Percentiles rank a stretch among this genome's conserved stretches.
Conservation (phyloP, 2,113 vertebrate genomes). For the Eidolon helvum region DNA sequence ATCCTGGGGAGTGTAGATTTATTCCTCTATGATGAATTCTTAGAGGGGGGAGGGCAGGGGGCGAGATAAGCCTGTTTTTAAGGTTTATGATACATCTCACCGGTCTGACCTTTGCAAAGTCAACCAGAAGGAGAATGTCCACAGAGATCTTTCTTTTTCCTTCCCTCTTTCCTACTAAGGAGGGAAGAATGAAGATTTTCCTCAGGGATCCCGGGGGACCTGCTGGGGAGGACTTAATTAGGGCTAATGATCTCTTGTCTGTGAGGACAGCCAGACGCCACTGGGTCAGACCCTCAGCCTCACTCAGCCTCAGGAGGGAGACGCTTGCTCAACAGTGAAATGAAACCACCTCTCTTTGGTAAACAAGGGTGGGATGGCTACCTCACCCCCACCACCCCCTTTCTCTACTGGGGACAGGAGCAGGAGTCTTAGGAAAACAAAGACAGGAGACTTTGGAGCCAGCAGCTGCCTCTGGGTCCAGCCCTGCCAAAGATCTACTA, state of each 20-base stretch:
- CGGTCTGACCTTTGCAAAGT: neutral
- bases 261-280: neutral
- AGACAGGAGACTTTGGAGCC: neutral
- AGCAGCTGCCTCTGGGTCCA: neutral
- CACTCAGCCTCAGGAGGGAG: neutral
- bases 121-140: neutral
- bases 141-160: neutral
- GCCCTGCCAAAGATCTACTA: neutral
- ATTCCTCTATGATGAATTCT: neutral
- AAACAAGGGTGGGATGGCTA: neutral
- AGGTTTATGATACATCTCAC: neutral
- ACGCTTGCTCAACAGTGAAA: neutral
- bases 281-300: neutral
- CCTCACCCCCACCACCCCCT: no score
- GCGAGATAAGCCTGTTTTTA: neutral
- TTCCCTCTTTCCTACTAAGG: neutral
- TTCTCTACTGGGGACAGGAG: neutral
- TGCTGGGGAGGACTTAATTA: neutral
- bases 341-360: neutral
- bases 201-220: neutral
- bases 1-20: neutral
- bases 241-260: conserved; percentile 24
- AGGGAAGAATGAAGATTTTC: neutral
- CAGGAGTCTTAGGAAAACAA: conserved; percentile 22
- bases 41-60: neutral